These are phyloP conservation scores for Caerostris extrusa DNA, from an alignment of 1,140 invertebrate genomes.

Conservation along the genomic window DNA sequence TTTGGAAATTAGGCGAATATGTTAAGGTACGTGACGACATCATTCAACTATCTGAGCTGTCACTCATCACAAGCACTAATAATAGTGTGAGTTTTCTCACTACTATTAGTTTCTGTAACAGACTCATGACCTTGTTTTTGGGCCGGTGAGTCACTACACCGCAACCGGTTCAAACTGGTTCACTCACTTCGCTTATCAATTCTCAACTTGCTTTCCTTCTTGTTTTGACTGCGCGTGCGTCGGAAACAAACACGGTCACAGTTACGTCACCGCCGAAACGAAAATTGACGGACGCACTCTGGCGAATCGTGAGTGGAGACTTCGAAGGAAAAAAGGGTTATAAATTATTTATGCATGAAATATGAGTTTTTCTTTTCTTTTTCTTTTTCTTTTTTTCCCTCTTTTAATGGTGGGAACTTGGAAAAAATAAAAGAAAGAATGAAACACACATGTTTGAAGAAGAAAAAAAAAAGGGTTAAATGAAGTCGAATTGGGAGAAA, in stretches of 20 bases:
- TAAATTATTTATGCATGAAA: no score
- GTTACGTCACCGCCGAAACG: conserved; percentile 32
- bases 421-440: no score
- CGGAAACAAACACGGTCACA: neutral
- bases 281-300: conserved; percentile 18
- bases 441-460: no score
- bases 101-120: conserved; percentile 36
- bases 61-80: neutral
- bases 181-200: conserved; percentile 7
- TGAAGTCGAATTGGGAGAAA: no score
- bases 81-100: neutral
- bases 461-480: no score
- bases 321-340: no score
- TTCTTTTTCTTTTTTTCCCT: neutral
- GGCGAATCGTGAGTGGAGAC: neutral
- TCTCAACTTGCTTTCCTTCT: conserved; percentile 18
- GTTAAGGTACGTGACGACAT: neutral
- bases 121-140: conserved; percentile 29
- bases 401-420: no score
- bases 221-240: neutral
- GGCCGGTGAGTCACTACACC: conserved; percentile 3
- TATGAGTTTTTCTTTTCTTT: neutral
- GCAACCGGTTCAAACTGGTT: conserved; percentile 42
- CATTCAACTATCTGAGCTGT: neutral
- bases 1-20: neutral